Percentiles rank a stretch among this genome's conserved stretches.
Evolutionary conservation across 1,140 invertebrate genomes (phyloP).

Genomic region (Ips nitidus): DNA sequence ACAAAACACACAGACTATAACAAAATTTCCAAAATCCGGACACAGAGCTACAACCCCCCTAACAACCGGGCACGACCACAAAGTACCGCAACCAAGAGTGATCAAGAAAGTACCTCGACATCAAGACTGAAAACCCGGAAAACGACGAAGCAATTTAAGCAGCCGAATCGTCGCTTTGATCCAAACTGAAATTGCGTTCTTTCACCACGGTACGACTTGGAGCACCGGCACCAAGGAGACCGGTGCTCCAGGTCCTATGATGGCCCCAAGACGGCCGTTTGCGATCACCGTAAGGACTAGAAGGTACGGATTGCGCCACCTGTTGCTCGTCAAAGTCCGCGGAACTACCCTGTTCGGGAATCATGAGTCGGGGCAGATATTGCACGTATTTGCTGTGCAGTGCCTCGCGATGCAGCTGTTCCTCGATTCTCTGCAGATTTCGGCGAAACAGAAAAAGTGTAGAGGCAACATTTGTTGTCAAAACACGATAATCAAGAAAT

Average conservation of each 20-base stretch:
- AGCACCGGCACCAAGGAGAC: constrained; percentile 19
- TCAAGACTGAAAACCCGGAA: too few relatives aligned
- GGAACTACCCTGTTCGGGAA: constrained; percentile 32
- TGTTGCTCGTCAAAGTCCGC: constrained; percentile 28
- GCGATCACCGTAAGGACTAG: constrained; percentile 40
- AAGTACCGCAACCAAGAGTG: too few relatives aligned
- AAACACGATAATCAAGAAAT: too few relatives aligned
- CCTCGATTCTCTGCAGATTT: constrained; percentile 44
- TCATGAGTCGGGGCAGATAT: constrained; percentile 39
- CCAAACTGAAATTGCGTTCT: constrained; percentile 7
- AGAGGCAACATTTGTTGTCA: background rate
- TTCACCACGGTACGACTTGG: constrained; percentile 8
- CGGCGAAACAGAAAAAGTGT: constrained; percentile 3
- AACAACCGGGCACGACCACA: too few relatives aligned
- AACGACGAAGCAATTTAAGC: constrained; percentile 4
- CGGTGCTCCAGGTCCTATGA: constrained; percentile 47
- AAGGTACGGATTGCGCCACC: constrained; percentile 40
- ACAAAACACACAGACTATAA: too few relatives aligned
- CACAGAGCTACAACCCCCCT: too few relatives aligned
- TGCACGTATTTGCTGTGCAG: constrained; percentile 32
- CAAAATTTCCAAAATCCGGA: too few relatives aligned
- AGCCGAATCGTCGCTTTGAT: constrained; percentile 32
- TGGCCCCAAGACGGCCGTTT: constrained; percentile 44
- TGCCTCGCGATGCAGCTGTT: constrained; percentile 40
- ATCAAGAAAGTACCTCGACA: too few relatives aligned